A percentile compares a stretch with the other conserved stretches of the same genome.
Evolutionary conservation across 2,113 vertebrate species (phyloP).

Genomic region (Anthoscopus minutus): DNA sequence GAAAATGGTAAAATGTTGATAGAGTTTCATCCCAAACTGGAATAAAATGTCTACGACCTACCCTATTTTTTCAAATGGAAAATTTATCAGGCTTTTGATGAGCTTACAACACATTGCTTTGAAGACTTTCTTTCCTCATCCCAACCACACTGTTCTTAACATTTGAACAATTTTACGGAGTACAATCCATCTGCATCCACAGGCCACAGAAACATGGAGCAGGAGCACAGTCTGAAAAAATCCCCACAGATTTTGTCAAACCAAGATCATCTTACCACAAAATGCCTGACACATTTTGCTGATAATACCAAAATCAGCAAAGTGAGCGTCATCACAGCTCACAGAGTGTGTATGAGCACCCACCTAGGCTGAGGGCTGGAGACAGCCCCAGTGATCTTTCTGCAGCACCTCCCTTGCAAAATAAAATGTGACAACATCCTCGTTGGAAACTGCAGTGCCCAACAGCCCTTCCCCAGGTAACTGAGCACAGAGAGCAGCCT

Average conservation of each 20-base stretch:
- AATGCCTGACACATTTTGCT: not conserved
- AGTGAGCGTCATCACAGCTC: not conserved
- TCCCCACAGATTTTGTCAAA: not conserved
- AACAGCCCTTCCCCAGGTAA: not conserved
- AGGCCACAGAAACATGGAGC: not conserved
- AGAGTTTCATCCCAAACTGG: not conserved
- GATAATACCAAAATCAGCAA: not conserved
- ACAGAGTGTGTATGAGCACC: not conserved
- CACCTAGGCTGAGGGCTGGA: not conserved
- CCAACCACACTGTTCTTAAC: not conserved
- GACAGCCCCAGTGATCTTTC: not conserved
- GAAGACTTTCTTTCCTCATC: not conserved
- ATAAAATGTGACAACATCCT: not conserved
- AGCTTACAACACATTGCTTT: not conserved
- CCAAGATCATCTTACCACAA: not conserved
- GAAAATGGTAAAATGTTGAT: not conserved
- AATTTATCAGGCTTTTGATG: not conserved
- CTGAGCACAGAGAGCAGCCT: not conserved
- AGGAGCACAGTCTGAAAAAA: not conserved
- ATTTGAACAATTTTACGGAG: not conserved
- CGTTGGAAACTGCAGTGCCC: not conserved
- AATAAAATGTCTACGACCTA: not conserved
- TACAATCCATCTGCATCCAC: not conserved
- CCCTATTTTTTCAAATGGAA: not conserved
- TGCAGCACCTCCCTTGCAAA: not conserved